These are phyloP conservation scores for Eulemur rufifrons DNA, from an alignment of 2,113 vertebrate species.

Conservation along the genomic window DNA sequence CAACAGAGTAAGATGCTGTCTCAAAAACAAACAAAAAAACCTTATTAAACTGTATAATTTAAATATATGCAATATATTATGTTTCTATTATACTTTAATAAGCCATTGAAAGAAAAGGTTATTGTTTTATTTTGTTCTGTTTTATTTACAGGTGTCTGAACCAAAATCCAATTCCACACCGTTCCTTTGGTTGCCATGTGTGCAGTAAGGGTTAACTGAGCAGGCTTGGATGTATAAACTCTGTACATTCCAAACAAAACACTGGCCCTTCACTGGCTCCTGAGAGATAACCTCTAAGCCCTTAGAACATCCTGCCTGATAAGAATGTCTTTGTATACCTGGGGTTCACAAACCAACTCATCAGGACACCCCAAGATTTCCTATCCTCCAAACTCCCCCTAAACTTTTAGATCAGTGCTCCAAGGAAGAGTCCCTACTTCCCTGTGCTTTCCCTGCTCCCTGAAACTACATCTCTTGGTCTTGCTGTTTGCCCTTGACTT, in stretches of 20 bases:
- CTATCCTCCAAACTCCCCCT: neutral
- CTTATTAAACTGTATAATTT: neutral
- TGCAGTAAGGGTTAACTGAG: neutral
- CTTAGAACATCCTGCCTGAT: neutral
- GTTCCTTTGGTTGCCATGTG: neutral
- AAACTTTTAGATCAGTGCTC: neutral
- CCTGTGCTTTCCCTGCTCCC: neutral
- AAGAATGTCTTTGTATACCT: neutral
- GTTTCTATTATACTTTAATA: neutral
- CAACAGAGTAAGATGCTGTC: no score
- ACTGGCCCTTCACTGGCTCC: neutral
- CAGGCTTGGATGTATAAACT: neutral
- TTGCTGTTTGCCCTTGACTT: neutral
- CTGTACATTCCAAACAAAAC: neutral
- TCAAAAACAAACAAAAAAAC: no score
- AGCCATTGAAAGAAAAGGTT: neutral
- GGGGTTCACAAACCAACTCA: neutral
- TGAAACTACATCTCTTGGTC: neutral
- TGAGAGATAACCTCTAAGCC: neutral
- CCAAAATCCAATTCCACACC: neutral
- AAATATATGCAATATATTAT: neutral
- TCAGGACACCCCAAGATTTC: neutral
- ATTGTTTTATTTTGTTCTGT: neutral
- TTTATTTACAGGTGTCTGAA: constrained; percentile 33
- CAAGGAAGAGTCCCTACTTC: neutral